A percentile compares a stretch with the other conserved stretches of the same genome.
Evolutionary conservation across 2,888 invertebrate genomes (phyloP).

Genomic region (Stomorhina lunata): DNA sequence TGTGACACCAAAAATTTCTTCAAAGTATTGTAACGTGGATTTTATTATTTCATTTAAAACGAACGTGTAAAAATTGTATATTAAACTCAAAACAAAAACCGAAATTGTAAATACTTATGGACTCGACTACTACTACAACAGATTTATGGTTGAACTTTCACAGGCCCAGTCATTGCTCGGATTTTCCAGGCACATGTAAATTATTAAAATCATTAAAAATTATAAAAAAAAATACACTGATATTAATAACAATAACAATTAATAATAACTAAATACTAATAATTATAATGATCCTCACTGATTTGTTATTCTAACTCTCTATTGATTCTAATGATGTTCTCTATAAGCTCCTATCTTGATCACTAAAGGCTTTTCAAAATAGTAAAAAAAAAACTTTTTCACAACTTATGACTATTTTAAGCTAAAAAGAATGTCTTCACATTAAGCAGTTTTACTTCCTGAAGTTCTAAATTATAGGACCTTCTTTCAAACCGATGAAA

Average conservation of each 20-base stretch:
- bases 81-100: background rate
- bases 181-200: slow-evolving; percentile 63
- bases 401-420: background rate
- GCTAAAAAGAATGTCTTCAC: too few species aligned
- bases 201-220: slow-evolving; percentile 7
- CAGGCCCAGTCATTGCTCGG: slow-evolving; percentile 61
- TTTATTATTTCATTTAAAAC: background rate
- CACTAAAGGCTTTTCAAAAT: background rate
- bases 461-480: too few species aligned
- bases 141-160: slow-evolving; percentile 59
- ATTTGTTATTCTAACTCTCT: background rate
- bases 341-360: background rate
- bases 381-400: background rate
- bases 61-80: background rate
- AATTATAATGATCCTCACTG: slow-evolving; percentile 7
- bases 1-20: background rate
- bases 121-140: slow-evolving; percentile 16
- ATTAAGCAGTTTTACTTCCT: too few species aligned
- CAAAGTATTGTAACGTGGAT: background rate
- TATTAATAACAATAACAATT: background rate
- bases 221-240: background rate
- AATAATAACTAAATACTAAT: background rate
- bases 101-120: slow-evolving; percentile 26
- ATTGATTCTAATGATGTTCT: background rate
- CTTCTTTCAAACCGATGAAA: too few species aligned